Conservation (phyloP, 1,140 invertebrate genomes). For the fruit fly (Drosophila melanogaster) region DNA sequence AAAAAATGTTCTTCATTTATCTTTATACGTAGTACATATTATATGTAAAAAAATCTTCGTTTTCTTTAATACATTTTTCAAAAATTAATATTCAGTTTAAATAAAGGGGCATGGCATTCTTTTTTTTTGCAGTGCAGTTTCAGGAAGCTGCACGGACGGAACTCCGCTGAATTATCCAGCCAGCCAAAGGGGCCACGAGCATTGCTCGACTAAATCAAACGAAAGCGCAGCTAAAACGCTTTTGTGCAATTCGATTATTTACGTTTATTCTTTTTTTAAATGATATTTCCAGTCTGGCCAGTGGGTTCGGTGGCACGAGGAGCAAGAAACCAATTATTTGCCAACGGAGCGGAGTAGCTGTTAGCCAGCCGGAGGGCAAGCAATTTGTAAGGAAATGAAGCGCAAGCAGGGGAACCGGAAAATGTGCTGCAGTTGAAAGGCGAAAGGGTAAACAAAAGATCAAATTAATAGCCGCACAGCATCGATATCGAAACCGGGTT, state of each 20-base stretch:
- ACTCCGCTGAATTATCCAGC: slow-evolving; percentile 27
- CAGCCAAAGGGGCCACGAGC: slow-evolving; percentile 13
- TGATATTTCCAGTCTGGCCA: slow-evolving; percentile 63
- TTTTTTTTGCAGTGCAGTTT: slow-evolving; percentile 12
- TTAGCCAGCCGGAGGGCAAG: slow-evolving; percentile 43
- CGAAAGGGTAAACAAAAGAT: slow-evolving; percentile 71
- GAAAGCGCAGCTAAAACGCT: slow-evolving; percentile 62
- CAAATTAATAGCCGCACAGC: slow-evolving; percentile 69
- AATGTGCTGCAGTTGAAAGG: slow-evolving; percentile 44
- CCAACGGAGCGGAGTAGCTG: slow-evolving; percentile 16
- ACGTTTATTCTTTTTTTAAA: slow-evolving; percentile 74
- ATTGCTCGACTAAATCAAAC: slow-evolving; percentile 51
- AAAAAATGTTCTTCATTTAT: too few relatives aligned
- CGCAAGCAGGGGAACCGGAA: slow-evolving; percentile 27
- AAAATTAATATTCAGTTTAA: too few relatives aligned
- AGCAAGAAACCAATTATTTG: slow-evolving; percentile 68
- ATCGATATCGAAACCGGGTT: slow-evolving; percentile 16
- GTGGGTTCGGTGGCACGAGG: slow-evolving; percentile 8
- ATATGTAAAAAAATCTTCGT: too few relatives aligned
- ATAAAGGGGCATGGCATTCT: too few relatives aligned
- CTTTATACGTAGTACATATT: too few relatives aligned
- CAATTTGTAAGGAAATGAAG: slow-evolving; percentile 60
- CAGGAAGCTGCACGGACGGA: slow-evolving; percentile 11
- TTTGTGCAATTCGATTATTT: slow-evolving; percentile 80
- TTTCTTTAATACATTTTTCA: too few relatives aligned